Evolutionary conservation across 2,113 vertebrate species (phyloP).

Genomic region (Lanius ludovicianus): DNA sequence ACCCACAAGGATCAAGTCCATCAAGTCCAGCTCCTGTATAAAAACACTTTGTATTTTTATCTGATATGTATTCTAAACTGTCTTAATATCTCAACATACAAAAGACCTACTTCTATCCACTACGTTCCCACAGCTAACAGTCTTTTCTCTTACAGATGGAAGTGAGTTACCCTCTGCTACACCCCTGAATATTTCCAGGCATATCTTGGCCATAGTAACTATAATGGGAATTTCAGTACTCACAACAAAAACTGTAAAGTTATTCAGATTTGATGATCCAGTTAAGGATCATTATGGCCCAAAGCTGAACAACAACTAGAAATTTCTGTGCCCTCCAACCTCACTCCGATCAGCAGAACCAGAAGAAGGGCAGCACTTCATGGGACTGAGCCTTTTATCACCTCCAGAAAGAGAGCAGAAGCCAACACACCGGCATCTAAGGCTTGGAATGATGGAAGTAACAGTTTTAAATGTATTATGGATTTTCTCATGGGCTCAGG

Average conservation of each 20-base stretch:
- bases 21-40: neutral
- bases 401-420: neutral
- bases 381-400: neutral
- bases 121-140: neutral
- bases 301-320: neutral
- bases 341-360: neutral
- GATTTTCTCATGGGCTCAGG: slow-evolving; percentile 44
- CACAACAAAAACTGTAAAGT: neutral
- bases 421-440: neutral
- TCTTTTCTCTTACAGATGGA: neutral
- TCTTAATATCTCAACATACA: neutral
- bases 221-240: neutral
- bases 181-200: neutral
- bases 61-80: neutral
- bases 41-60: neutral
- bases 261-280: neutral
- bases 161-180: neutral
- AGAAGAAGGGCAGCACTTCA: neutral
- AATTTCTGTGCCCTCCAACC: neutral
- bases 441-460: slow-evolving; percentile 22
- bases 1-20: neutral
- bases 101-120: neutral
- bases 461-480: neutral
- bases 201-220: neutral
- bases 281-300: neutral